Evolutionary conservation across 2,113 vertebrate genomes (phyloP).

Genomic region (Fregetta grallaria): DNA sequence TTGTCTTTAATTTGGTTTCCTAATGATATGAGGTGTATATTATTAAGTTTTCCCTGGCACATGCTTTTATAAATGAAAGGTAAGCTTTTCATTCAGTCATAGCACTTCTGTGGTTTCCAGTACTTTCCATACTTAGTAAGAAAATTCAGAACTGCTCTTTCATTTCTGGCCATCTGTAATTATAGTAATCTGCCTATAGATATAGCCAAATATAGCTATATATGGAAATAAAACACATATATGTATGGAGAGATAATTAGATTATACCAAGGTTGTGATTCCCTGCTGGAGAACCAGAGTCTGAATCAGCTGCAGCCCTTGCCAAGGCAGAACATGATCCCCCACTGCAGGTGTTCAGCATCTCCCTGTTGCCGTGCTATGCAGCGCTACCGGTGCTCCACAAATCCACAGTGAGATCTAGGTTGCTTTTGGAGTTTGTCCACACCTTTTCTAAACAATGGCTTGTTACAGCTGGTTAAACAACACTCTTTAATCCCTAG

Average conservation of each 20-base stretch:
- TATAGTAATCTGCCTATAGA: background rate
- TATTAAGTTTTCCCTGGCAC: background rate
- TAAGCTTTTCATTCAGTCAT: background rate
- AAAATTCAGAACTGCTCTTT: background rate
- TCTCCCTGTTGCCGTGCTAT: background rate
- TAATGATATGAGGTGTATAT: background rate
- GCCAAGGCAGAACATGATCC: background rate
- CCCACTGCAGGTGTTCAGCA: background rate
- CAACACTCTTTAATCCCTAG: constrained; percentile 7
- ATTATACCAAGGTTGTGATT: constrained; percentile 20
- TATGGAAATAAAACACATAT: background rate
- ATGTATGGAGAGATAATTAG: background rate
- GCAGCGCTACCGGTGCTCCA: background rate
- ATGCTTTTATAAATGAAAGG: background rate
- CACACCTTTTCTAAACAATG: constrained; percentile 14
- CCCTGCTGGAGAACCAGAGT: background rate
- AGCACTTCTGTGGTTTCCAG: background rate
- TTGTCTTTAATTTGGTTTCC: background rate
- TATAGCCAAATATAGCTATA: background rate
- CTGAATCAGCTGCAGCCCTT: background rate
- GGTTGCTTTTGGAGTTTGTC: constrained; percentile 27
- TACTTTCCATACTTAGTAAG: background rate
- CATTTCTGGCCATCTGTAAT: constrained; percentile 1
- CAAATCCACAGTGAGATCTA: background rate
- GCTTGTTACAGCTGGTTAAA: constrained; percentile 18